A percentile compares a stretch with the other conserved stretches of the same genome.
These are phyloP conservation scores for Eulemur macaco DNA, from an alignment of 2,113 vertebrate genomes.

Conservation along the genomic window DNA sequence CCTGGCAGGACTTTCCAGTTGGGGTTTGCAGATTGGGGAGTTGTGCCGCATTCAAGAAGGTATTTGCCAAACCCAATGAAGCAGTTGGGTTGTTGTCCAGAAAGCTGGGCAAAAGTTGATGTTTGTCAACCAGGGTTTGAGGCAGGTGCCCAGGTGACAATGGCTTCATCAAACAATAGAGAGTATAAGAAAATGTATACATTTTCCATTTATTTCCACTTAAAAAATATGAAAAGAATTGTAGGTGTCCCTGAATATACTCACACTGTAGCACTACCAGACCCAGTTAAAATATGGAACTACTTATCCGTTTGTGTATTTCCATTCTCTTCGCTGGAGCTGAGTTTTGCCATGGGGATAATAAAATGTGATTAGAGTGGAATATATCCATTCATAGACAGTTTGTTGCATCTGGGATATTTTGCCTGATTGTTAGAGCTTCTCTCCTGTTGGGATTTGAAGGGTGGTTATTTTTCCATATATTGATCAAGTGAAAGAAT, in stretches of 20 bases:
- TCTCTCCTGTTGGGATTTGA: not conserved
- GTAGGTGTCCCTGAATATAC: not conserved
- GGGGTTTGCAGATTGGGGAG: not conserved
- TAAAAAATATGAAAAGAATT: not conserved
- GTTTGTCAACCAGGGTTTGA: not conserved
- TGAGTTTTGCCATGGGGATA: accelerated
- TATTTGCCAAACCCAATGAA: not conserved
- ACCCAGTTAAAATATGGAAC: not conserved
- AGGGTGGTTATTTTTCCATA: not conserved
- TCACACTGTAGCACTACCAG: accelerated
- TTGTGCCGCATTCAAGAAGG: not conserved
- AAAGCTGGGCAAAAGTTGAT: not conserved
- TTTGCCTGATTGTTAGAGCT: not conserved
- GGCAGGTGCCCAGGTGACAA: not conserved
- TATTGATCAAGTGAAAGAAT: constrained; percentile 50
- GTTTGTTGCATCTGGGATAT: not conserved
- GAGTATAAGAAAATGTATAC: not conserved
- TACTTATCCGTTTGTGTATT: not conserved
- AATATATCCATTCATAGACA: not conserved
- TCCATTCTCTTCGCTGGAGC: not conserved
- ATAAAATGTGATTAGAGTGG: not conserved
- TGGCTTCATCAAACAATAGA: not conserved
- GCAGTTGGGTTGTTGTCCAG: not conserved
- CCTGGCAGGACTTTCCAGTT: too few relatives aligned
- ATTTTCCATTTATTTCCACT: not conserved